Evolutionary conservation across 2,888 invertebrate species (phyloP), one percentile per base, ranked within the genome.

Genomic region (Acleris sparsana): DNA sequence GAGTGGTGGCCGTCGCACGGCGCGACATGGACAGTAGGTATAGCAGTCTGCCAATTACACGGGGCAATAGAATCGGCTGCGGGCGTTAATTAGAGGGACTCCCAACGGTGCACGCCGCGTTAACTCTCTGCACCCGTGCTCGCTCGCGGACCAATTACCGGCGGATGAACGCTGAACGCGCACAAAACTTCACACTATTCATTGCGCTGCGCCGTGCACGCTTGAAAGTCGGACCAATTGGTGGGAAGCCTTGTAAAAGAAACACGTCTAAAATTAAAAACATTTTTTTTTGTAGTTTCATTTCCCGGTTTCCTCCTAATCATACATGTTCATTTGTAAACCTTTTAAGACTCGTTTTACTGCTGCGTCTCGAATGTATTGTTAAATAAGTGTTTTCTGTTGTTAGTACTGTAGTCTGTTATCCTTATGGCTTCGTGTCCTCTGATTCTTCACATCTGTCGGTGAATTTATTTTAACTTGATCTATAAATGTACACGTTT

Each of bases 101-200:
- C 83, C 80, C 83, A 55, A 44, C 57, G 78, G 75, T 77, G 76
- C 78, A 71, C 74, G 68, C 72, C 59, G 71, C 78, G 74, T 80
- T 74, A 76, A 76, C 77, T 79, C 83, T 85, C 39, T 80, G 79
- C 79, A 78, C 82, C 73, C 80, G 82, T 77, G 78, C 74, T 73
- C 79, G 77, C 79, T 81, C 78, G 82, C 83, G 76, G 85, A 86
- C 89, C 89, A 92, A 90, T 90, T 91, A 90, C 75, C 77, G 77
- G 75, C 83, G 83, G 86, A 89, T 87, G 86, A 85, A 85, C 84
- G 84, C 74, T 72, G 80, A 82, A 79, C 82, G 83, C 80, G 84
- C 83, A 82, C 82, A 83, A 85, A 84, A 87, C 83, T 75, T 73
- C 67, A 68, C 84, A 85, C 82, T 85, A 86, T 84, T 80, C 79